Evolutionary conservation across 2,113 vertebrate species (phyloP), one percentile per base, ranked within the genome.

Genomic region (Triplophysa siluroides): DNA sequence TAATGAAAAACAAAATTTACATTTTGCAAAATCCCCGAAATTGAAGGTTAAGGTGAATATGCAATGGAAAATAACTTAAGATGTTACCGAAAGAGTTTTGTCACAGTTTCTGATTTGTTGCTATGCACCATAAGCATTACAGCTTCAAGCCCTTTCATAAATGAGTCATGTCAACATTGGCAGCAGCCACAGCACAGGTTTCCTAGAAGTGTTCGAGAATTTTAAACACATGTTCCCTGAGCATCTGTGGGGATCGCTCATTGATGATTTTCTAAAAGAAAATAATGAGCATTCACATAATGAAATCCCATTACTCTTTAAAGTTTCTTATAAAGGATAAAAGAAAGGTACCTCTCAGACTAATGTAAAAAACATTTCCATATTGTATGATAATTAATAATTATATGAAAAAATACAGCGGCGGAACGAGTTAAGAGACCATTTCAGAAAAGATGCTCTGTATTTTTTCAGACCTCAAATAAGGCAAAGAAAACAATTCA

Each of bases 51-150:
- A n/a, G n/a, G n/a, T 54, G 60, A 43, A 73, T 61, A 21, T 60
- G 8, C 54, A 56, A 73, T 18, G 21, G 58, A 75, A 24, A 63
- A 43, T 29, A n/a, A 75, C 16, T 3, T 29, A 63, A 4, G 16
- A 18, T 1, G 8, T 18, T 58, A 5, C 54, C 18, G 1, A 74
- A 63, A 75, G 8, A 45, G 24, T 24, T 45, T 24, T 18, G 68
- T 26, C 47, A 26, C 12, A 23, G 33, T 60, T 60, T 38, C n/a
- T 62, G 23, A 62, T 62, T 47, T 62, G 72, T 62, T 62, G 72
- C 58, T 62, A 75, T 26, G 72, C 72, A 62, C 21, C 72, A 45
- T 62, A 75, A 47, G 58, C 41, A 75, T 76, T 47, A 29, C 58
- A 76, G 38, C 73, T 38, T 62, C 18, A 1, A 63, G 73, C 73